phyloP scores from a whole-genome alignment of 2,888 invertebrate genomes.

The Caenorhabditis becei region DNA sequence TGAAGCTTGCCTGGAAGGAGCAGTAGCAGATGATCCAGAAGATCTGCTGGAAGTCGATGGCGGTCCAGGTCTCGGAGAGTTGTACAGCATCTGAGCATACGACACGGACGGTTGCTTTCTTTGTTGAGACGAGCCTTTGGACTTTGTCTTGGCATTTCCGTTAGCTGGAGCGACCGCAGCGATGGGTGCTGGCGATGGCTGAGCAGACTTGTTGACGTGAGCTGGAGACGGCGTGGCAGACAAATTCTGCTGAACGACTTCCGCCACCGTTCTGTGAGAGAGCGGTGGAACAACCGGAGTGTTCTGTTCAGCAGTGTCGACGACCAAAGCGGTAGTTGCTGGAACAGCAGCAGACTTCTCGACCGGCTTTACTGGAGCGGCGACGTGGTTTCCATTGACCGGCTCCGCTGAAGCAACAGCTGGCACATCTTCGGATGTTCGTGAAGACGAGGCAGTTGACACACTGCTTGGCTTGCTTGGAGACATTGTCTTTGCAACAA shows the following conservation, averaged over 20 bases:
- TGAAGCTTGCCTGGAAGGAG: slow-evolving; percentile 5
- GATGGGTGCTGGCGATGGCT: not conserved
- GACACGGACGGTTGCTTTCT: slow-evolving; percentile 22
- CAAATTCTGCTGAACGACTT: slow-evolving; percentile 33
- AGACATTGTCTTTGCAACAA: slow-evolving; percentile 14
- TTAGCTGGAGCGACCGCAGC: not conserved
- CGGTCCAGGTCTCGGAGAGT: not conserved
- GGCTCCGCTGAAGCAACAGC: not conserved
- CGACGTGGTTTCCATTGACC: too few relatives aligned
- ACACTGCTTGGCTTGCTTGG: not conserved
- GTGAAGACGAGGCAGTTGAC: slow-evolving; percentile 4
- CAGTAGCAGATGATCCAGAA: not conserved
- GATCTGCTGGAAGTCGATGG: not conserved
- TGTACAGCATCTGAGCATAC: slow-evolving; percentile 41
- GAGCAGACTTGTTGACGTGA: not conserved
- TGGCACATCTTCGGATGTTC: not conserved
- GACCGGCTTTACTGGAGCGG: too few relatives aligned
- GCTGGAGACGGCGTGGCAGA: slow-evolving; percentile 12
- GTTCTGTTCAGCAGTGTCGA: slow-evolving; percentile 19
- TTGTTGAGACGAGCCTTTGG: not conserved
- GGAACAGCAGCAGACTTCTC: not conserved
- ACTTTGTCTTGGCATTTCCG: not conserved
- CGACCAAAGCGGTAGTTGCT: slow-evolving; percentile 15
- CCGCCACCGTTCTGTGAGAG: slow-evolving; percentile 13
- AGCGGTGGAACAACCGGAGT: not conserved